Base-by-base conservation (phyloP, 2,113 vertebrate genomes). In the Mormoops blainvillei region DNA sequence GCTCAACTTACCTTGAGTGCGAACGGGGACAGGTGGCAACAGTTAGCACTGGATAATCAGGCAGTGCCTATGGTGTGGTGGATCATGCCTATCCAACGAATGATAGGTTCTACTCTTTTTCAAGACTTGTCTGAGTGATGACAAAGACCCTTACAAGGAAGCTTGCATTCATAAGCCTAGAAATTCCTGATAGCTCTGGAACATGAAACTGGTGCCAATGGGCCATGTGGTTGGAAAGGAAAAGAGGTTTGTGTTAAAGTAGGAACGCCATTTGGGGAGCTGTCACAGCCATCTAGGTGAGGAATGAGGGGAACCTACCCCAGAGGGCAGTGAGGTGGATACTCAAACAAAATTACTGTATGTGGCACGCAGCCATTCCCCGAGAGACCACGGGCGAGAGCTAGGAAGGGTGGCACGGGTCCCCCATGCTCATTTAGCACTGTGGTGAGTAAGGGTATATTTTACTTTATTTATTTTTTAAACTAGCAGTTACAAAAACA, bases 401-500 rank as follows among this genome's bases (percentile, higher is more conserved):
- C 12, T 71, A 83, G 80, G 45, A 41, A 93, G 58, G 71, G 45
- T 38, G 38, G 41, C 7, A 26, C 65, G 81, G 52, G 84, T 84
- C 68, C 77, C 52, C 50, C 26, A 41, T 36, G 52, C 76, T 98
- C 81, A 97, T 96, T 85, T 94, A 71, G 38, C 90, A 90, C 48
- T 68, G 50, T 26, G 70, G 96, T 74, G 91, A 94, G 31, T 84
- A 91, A 91, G 63, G 33, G 52, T 93, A 28, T 81, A 89, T 86
- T 96, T 97, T 77, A 70, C 28, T 48, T 87, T 81, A 87, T 95
- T 89, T 96, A 90, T 76, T 81, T 94, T 77, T 91, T 83, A 84
- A 70, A 90, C 78, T 81, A 95, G 87, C 48, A 80, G 63, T 90
- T 94, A 78, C 36, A 61, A 96, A 90, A 97, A 88, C 81, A 90